Evolutionary conservation across 2,797 vertebrate species (phyloP).

Genomic region (Botia kubotai): DNA sequence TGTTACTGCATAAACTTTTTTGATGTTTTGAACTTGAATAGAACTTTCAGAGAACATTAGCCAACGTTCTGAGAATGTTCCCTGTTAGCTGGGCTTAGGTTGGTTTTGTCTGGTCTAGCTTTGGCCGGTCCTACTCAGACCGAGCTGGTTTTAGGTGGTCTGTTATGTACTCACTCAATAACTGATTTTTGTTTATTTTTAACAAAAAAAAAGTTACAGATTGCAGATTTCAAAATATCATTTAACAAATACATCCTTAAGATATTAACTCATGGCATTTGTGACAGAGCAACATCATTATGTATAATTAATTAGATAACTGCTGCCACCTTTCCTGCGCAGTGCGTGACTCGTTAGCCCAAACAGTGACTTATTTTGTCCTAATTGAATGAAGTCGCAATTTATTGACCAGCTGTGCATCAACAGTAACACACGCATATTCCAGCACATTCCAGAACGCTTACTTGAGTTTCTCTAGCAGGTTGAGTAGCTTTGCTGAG

Average conservation of each 20-base stretch:
- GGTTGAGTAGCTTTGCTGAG: slow-evolving; percentile 31
- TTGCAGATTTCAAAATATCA: too few species aligned
- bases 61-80: too few species aligned
- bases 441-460: slow-evolving; percentile 46
- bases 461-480: slow-evolving; percentile 54
- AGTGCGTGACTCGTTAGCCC: background rate
- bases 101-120: too few species aligned
- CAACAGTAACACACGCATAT: slow-evolving; percentile 23
- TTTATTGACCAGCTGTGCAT: slow-evolving; percentile 2
- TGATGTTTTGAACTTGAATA: too few species aligned
- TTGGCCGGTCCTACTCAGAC: too few species aligned
- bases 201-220: too few species aligned
- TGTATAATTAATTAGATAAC: background rate
- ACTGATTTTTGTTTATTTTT: too few species aligned
- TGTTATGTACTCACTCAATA: background rate
- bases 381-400: slow-evolving; percentile 7
- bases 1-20: too few species aligned
- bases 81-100: too few species aligned
- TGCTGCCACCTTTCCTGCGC: background rate
- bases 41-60: too few species aligned
- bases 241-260: too few species aligned
- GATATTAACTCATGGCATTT: background rate
- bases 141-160: background rate
- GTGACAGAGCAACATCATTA: background rate
- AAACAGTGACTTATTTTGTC: background rate